Percentiles rank a stretch among this genome's conserved stretches.
Conservation (phyloP, 1,140 invertebrate genomes). For the Scaptomyza hsui region DNA sequence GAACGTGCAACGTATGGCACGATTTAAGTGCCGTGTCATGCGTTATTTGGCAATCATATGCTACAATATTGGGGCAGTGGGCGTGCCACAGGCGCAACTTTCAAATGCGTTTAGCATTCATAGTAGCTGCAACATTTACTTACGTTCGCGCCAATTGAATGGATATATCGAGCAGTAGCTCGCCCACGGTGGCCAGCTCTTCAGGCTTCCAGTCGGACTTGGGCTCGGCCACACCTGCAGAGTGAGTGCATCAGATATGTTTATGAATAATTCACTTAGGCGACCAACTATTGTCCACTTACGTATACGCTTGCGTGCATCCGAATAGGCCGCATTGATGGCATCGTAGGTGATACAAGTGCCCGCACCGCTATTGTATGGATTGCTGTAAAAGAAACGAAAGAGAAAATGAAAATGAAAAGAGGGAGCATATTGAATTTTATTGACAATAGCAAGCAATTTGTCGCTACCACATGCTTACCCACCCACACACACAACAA, state of each 20-base stretch:
- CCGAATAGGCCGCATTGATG: conserved; percentile 93
- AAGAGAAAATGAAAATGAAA: conserved; percentile 2
- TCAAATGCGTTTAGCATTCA: conserved; percentile 59
- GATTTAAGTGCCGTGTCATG: conserved; percentile 66
- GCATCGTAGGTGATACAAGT: conserved; percentile 96
- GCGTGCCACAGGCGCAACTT: conserved; percentile 64
- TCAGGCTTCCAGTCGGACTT: conserved; percentile 91
- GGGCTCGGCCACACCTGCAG: conserved; percentile 89
- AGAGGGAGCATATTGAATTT: conserved; percentile 43
- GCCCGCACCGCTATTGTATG: conserved; percentile 86
- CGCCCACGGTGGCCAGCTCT: conserved; percentile 92
- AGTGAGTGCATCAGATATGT: conserved; percentile 2
- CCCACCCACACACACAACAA: conserved; percentile 33
- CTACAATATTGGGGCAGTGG: conserved; percentile 45
- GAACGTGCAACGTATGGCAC: conserved; percentile 5
- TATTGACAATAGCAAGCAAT: conserved; percentile 62
- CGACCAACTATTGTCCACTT: conserved; percentile 84
- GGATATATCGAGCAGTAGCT: conserved; percentile 93
- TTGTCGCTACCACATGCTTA: conserved; percentile 68
- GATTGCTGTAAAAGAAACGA: conserved; percentile 55
- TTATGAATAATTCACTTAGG: conserved; percentile 17
- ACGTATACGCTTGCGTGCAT: conserved; percentile 93
- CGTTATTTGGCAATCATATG: conserved; percentile 63
- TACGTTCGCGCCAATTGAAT: conserved; percentile 93
- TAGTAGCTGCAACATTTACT: conserved; percentile 80